Base-by-base conservation (phyloP, 2,113 vertebrate species). In the Nothoprocta pentlandii region DNA sequence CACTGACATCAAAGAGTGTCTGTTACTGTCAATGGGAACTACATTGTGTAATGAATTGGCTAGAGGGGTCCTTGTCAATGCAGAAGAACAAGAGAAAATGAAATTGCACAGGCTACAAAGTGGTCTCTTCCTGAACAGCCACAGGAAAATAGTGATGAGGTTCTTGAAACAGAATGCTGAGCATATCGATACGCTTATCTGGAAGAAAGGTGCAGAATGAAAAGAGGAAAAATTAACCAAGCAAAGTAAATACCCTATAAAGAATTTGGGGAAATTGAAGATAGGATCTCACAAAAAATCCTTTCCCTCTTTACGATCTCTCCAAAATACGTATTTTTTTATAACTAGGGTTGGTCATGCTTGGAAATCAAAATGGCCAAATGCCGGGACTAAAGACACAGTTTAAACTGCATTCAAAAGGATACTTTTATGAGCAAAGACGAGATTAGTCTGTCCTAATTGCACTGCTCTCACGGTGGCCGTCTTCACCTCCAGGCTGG, bases 401-500 rank as follows among this genome's bases (percentile, higher is more conserved):
- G 30, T 36, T 23, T 25, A 19, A 64, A 19, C 7, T 47, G 49
- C 66, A 8, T 32, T 61, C 62, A 47, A 34, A 95, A 96, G 95
- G 95, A 97, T 97, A 97, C 95, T 96, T 70, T 96, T 96, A 59
- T 96, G 95, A 42, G 80, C 85, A 61, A 97, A 95, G 54, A 95
- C 76, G 30, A 98, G 92, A 34, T 68, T 89, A 9, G 96, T 76
- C 53, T 94, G 97, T 63, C 98, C 97, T 67, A 94, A 71, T 8
- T 94, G 88, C 44, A 90, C 32, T 23, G 94, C 98, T 13, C 96
- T 97, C 81, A 97, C 92, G 2, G 67, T 63, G 32, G 91, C 96
- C 10, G 95, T 95, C 28, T 93, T 84, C 49, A 80, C 88, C 30
- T 97, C 95, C 85, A 97, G 70, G 2, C 42, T 64, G 71, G 97